Conservation (phyloP, 2,888 invertebrate genomes). For the Andrena fulva region DNA sequence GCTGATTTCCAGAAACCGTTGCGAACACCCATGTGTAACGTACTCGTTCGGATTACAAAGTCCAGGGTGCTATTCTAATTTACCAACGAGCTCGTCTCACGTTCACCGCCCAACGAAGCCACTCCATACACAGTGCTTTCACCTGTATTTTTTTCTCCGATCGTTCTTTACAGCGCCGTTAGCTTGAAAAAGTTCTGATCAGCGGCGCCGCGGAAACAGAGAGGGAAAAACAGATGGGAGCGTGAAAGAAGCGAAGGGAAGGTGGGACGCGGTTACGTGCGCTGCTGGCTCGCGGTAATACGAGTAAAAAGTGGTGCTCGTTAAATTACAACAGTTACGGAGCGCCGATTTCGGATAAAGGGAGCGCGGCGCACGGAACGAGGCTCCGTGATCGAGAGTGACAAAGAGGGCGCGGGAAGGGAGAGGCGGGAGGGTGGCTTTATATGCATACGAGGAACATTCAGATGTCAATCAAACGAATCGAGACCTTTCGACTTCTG, state of each 20-base stretch:
- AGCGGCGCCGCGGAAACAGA: slow-evolving; percentile 19
- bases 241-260: slow-evolving; percentile 37
- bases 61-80: slow-evolving; percentile 63
- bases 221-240: slow-evolving; percentile 21
- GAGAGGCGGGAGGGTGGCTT: slow-evolving; percentile 64
- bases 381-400: slow-evolving; percentile 5
- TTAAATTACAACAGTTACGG: slow-evolving; percentile 80
- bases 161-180: slow-evolving; percentile 36
- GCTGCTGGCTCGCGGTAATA: slow-evolving; percentile 52
- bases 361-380: slow-evolving; percentile 44
- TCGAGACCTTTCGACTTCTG: slow-evolving; percentile 64
- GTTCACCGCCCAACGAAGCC: slow-evolving; percentile 28
- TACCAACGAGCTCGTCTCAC: slow-evolving; percentile 45
- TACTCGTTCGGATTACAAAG: slow-evolving; percentile 42
- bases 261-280: slow-evolving; percentile 32
- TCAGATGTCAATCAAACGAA: slow-evolving; percentile 77
- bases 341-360: slow-evolving; percentile 71
- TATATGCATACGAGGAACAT: slow-evolving; percentile 80
- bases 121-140: slow-evolving; percentile 44
- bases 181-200: slow-evolving; percentile 35
- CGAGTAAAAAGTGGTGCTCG: slow-evolving; percentile 73
- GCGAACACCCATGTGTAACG: slow-evolving; percentile 18
- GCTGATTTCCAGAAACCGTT: slow-evolving; percentile 34
- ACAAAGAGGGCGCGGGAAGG: not conserved
- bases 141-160: slow-evolving; percentile 15